Conservation (phyloP, 2,113 vertebrate species). For the Xenopus tropicalis region UCB_Xtro_10.0 CM004449.2:27582001-27582500, state of each 20-base stretch:
- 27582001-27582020: too few relatives aligned
- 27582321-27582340: too few relatives aligned
- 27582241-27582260: neutral
- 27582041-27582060: too few relatives aligned
- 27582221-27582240: neutral
- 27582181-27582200: neutral
- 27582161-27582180: neutral
- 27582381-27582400: too few relatives aligned
- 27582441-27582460: too few relatives aligned
- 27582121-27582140: neutral
- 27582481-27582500: too few relatives aligned
- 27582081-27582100: neutral
- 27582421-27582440: too few relatives aligned
- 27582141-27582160: neutral
- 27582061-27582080: neutral
- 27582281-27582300: neutral
- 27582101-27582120: neutral
- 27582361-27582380: too few relatives aligned
- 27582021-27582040: too few relatives aligned
- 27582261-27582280: neutral
- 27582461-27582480: too few relatives aligned
- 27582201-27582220: neutral
- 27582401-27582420: too few relatives aligned
- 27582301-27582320: neutral
- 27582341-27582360: too few relatives aligned